Evolutionary conservation across 2,888 invertebrate species (phyloP), one percentile per base, ranked within the genome.

Genomic region (Spialia ferax): DNA sequence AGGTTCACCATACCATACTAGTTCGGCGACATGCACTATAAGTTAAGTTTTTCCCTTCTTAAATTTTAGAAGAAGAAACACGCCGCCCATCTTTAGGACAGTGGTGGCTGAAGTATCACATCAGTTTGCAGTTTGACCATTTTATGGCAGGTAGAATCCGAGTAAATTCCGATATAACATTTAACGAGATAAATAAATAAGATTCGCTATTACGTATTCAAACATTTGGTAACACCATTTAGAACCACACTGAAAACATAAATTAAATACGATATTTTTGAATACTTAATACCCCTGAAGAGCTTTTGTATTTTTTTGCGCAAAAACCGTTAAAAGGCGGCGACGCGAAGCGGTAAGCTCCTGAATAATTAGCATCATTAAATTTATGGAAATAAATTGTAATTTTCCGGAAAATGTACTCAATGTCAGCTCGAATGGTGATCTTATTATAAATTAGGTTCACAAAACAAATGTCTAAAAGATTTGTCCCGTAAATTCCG

Each of bases 281-380:
- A 38, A 65, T 59, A 59, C 45, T 65, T 65, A 65, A 65, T 65
- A 38, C 65, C 65, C 35, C 35, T 38, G 38, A 52, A 65, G 48
- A 52, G 48, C 64, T 64, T 64, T 64, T 64, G 57, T 60, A 48
- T 60, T 60, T 60, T 60, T 60, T 60, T 1, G 29, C 18, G 29
- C n/a, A n/a, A 45, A 42, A 61, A 61, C 61, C 61, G 48, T 50
- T 61, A 61, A 61, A 50, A 61, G 59, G 65, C 65, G 65, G 29
- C 50, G 52, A 65, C 50, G 50, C 65, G 65, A 64, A 35, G 48
- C 65, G 38, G 64, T 64, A 64, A 64, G 64, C 56, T 59, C 15
- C 52, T 59, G 65, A 65, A 65, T 65, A 65, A 65, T 65, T 65
- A 59, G 65, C 57, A 35, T 52, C 65, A 65, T 65, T 65, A 65